These are phyloP conservation scores for Eupsilia transversa DNA, from an alignment of 2,888 invertebrate genomes.

Conservation along the genomic window DNA sequence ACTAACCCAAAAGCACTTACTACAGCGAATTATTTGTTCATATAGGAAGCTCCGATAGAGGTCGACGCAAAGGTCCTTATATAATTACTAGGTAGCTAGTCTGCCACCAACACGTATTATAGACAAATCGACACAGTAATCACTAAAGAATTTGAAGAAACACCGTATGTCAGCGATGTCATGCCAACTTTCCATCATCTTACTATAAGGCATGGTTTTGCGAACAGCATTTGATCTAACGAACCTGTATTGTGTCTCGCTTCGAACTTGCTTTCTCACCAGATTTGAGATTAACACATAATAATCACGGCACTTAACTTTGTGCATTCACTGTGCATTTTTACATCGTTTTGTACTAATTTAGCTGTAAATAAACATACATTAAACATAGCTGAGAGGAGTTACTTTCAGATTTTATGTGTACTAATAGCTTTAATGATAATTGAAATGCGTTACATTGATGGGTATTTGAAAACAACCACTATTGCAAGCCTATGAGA, in stretches of 20 bases:
- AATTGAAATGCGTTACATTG: neutral
- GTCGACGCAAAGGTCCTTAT: conserved; percentile 83
- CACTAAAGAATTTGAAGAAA: conserved; percentile 58
- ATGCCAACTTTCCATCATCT: conserved; percentile 81
- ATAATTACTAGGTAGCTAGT: conserved; percentile 77
- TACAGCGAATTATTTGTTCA: conserved; percentile 69
- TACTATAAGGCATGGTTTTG: conserved; percentile 86
- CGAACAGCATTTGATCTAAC: conserved; percentile 80
- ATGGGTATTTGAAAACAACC: neutral
- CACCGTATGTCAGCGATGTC: conserved; percentile 81
- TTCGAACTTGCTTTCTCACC: conserved; percentile 78
- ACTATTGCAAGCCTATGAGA: neutral
- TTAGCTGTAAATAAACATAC: conserved; percentile 66
- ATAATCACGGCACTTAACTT: conserved; percentile 74
- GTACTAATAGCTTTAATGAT: conserved; percentile 27
- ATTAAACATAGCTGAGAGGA: conserved; percentile 40
- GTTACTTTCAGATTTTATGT: conserved; percentile 26
- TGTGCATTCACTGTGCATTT: conserved; percentile 74
- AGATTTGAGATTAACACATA: conserved; percentile 73
- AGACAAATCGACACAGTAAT: conserved; percentile 61
- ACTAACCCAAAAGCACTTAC: conserved; percentile 50
- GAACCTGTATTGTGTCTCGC: conserved; percentile 74
- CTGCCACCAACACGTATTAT: conserved; percentile 68
- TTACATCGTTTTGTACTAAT: conserved; percentile 66
- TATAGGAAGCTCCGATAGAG: conserved; percentile 80